Percentiles rank a stretch among this genome's conserved stretches.
Evolutionary conservation across 2,113 vertebrate genomes (phyloP).

Genomic region (Channa argus): DNA sequence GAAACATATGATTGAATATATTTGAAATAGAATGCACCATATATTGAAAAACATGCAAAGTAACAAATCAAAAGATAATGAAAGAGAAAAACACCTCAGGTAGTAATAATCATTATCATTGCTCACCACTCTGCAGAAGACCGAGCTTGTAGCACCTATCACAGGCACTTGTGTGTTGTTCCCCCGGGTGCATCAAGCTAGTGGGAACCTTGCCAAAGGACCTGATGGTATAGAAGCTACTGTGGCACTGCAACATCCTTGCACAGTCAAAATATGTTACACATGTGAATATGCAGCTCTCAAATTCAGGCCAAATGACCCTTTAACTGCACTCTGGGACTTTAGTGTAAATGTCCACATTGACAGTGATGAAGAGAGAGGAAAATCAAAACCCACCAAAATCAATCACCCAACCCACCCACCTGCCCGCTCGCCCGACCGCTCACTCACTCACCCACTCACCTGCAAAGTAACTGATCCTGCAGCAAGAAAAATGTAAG

Average conservation of each 20-base stretch:
- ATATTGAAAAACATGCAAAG: background rate
- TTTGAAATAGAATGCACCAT: too few species aligned
- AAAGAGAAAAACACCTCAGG: conserved; percentile 7
- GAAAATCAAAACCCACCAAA: background rate
- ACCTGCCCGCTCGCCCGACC: too few species aligned
- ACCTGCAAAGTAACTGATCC: conserved; percentile 21
- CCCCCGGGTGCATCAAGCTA: conserved; percentile 16
- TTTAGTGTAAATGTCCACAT: conserved; percentile 35
- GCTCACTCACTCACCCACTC: background rate
- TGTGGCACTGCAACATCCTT: conserved; percentile 3
- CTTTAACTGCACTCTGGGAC: conserved; percentile 40
- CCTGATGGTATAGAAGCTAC: conserved; percentile 27
- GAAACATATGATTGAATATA: too few species aligned
- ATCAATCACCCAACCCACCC: too few species aligned
- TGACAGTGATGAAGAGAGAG: background rate
- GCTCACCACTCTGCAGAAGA: conserved; percentile 11
- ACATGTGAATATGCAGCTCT: conserved; percentile 22
- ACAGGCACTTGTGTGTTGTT: conserved; percentile 25
- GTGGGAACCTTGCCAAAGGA: conserved; percentile 34
- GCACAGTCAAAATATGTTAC: conserved; percentile 2
- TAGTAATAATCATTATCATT: background rate
- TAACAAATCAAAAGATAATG: background rate
- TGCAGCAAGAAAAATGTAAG: background rate
- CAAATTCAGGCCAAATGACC: conserved; percentile 58
- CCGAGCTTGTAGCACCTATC: conserved; percentile 28